Evolutionary conservation across 2,888 invertebrate genomes (phyloP).

Genomic region (Drosophila dives): DNA sequence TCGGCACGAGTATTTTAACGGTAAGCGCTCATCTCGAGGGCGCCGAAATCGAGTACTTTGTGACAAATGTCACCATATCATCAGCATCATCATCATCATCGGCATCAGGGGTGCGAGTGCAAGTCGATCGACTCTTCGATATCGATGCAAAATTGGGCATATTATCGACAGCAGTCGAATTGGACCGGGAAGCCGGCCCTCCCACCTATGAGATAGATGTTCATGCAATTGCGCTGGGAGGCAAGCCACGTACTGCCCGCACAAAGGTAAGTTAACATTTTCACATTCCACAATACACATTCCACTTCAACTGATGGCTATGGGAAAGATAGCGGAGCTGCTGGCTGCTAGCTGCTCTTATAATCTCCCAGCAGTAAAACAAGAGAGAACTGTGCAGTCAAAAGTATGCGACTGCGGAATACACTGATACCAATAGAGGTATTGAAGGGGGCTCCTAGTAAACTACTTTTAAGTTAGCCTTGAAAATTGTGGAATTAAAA

Average conservation of each 20-base stretch:
- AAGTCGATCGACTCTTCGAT: conserved; percentile 95
- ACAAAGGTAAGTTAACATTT: conserved; percentile 90
- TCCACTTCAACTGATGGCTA: conserved; percentile 5
- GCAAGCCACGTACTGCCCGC: conserved; percentile 90
- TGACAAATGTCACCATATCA: conserved; percentile 91
- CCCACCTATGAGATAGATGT: conserved; percentile 94
- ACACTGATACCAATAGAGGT: neutral
- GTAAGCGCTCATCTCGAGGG: conserved; percentile 90
- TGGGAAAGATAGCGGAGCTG: conserved; percentile 7
- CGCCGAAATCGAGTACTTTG: conserved; percentile 93
- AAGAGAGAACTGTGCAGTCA: neutral
- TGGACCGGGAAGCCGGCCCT: conserved; percentile 94
- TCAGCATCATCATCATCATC: conserved; percentile 8
- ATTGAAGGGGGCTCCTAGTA: neutral
- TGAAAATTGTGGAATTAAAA: neutral
- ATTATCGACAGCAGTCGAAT: conserved; percentile 92
- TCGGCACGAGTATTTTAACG: conserved; percentile 93
- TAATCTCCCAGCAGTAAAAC: neutral
- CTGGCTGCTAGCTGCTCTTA: neutral
- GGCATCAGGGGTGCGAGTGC: conserved; percentile 85
- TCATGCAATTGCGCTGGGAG: conserved; percentile 91
- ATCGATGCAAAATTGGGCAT: conserved; percentile 95
- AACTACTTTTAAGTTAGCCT: neutral
- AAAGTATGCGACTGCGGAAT: neutral
- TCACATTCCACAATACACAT: neutral